Evolutionary conservation across 2,888 invertebrate genomes (phyloP).

Genomic region (Campopleginae sp.): DNA sequence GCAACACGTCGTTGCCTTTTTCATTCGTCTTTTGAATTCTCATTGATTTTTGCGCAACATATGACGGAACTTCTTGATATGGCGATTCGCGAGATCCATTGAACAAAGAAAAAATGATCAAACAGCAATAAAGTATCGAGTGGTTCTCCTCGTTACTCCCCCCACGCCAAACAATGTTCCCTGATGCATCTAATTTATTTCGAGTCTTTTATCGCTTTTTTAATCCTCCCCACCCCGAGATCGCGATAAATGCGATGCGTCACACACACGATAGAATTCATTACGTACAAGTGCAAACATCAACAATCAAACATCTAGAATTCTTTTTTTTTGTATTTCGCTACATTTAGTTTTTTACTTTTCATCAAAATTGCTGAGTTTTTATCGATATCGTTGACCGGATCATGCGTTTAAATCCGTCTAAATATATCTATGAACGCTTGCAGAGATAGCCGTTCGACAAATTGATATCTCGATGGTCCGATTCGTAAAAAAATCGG

Average conservation of each 20-base stretch:
- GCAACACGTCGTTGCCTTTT: constrained; percentile 7
- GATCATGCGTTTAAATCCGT: constrained; percentile 1
- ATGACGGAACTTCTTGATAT: constrained; percentile 44
- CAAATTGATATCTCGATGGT: neutral
- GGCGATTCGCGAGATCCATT: constrained; percentile 19
- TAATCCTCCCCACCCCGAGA: constrained; percentile 17
- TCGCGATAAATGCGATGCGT: constrained; percentile 33
- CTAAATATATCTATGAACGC: constrained; percentile 27
- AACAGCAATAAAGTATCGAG: constrained; percentile 24
- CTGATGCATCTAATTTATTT: constrained; percentile 52
- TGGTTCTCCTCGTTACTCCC: neutral
- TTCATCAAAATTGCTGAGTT: neutral
- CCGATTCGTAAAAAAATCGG: neutral
- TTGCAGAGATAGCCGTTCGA: neutral
- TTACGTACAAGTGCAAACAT: neutral
- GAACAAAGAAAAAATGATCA: constrained; percentile 40
- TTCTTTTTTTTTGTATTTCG: neutral
- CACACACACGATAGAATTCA: neutral
- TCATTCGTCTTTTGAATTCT: constrained; percentile 1
- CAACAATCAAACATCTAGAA: constrained; percentile 14
- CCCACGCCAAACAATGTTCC: constrained; percentile 3
- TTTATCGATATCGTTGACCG: neutral
- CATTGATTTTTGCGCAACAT: constrained; percentile 17
- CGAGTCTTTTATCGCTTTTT: constrained; percentile 42
- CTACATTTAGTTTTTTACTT: neutral